Evolutionary conservation across 1,140 invertebrate genomes (phyloP).

Genomic region (Littorina saxatilis): DNA sequence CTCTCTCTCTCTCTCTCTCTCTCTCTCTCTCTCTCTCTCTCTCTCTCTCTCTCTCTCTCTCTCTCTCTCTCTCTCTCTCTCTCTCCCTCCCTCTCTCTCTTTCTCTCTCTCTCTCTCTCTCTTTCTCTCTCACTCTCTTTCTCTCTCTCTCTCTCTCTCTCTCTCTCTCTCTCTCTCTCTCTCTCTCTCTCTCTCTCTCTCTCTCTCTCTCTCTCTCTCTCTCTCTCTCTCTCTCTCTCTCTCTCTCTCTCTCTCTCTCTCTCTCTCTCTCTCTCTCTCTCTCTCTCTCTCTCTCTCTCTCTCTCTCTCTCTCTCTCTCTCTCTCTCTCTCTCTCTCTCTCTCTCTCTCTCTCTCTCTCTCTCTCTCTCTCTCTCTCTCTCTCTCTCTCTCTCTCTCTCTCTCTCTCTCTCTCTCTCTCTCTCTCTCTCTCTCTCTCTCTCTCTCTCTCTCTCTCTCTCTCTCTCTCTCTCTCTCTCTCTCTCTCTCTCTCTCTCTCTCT

Average conservation of each 20-base stretch:
- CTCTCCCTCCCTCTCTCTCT: constrained; percentile 14
- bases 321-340: not conserved
- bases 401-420: not conserved
- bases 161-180: constrained; percentile 11
- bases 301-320: not conserved
- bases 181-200: constrained; percentile 8
- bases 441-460: not conserved
- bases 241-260: not conserved
- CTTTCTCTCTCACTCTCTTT: not conserved
- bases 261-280: not conserved
- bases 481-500: not conserved
- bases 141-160: not conserved
- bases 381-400: not conserved
- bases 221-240: not conserved
- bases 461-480: not conserved
- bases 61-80: constrained; percentile 26
- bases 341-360: constrained; percentile 10
- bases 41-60: not conserved
- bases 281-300: not conserved
- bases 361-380: not conserved
- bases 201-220: not conserved
- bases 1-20: not conserved
- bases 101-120: not conserved
- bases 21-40: not conserved
- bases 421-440: not conserved